Evolutionary conservation across 2,888 invertebrate genomes (phyloP).

Genomic region (Oligia latruncula): DNA sequence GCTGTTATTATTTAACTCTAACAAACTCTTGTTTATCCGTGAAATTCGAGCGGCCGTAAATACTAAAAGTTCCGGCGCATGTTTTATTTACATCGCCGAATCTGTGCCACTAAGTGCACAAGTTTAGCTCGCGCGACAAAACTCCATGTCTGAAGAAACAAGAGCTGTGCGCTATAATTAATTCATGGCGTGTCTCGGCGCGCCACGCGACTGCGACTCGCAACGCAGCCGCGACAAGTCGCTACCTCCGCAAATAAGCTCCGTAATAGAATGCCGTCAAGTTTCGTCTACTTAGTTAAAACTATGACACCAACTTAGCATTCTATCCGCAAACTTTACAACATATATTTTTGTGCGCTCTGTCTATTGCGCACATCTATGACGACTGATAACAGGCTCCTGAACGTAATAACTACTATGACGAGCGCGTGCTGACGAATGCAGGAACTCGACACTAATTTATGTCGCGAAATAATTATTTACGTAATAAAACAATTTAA

Average conservation of each 20-base stretch:
- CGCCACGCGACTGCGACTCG: conserved; percentile 60
- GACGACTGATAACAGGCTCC: conserved; percentile 46
- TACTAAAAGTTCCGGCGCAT: conserved; percentile 55
- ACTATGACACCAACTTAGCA: conserved; percentile 48
- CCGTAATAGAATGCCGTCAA: conserved; percentile 52
- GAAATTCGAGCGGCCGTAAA: conserved; percentile 49
- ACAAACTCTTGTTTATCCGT: conserved; percentile 48
- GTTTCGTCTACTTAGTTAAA: conserved; percentile 57
- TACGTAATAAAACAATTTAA: conserved; percentile 60
- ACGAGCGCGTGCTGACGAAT: conserved; percentile 35
- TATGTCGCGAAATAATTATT: conserved; percentile 39
- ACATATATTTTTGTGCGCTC: conserved; percentile 42
- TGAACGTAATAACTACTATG: conserved; percentile 51
- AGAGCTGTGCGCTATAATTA: conserved; percentile 75
- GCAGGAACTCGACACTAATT: conserved; percentile 32
- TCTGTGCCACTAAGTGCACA: conserved; percentile 54
- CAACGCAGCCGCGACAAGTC: conserved; percentile 54
- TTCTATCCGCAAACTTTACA: conserved; percentile 38
- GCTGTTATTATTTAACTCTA: conserved; percentile 55
- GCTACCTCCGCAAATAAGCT: conserved; percentile 38
- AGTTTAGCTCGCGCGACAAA: conserved; percentile 65
- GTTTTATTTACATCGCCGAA: conserved; percentile 61
- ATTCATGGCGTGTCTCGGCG: conserved; percentile 73
- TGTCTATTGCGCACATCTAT: conserved; percentile 42
- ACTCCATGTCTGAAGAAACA: conserved; percentile 73